Conservation (phyloP, 2,888 invertebrate species). For the Vesta saturnalis region DNA sequence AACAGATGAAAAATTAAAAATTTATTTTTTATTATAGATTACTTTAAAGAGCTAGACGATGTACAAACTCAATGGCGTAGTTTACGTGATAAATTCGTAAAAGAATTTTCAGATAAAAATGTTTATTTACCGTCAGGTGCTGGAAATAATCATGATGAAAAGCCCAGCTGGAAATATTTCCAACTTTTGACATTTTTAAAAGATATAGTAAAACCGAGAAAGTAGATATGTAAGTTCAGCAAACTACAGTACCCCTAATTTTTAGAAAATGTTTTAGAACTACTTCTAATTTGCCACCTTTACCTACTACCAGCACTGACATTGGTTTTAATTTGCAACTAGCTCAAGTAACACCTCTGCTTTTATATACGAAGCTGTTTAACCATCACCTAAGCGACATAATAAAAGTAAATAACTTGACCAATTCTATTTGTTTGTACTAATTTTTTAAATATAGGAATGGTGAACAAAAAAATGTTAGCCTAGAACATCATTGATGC, state of each 20-base stretch:
- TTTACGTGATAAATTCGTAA: constrained; percentile 5
- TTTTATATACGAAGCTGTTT: not conserved
- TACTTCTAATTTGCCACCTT: not conserved
- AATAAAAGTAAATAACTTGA: not conserved
- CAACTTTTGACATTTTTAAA: not conserved
- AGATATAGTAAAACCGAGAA: not conserved
- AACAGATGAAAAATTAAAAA: not conserved
- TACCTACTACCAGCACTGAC: no score
- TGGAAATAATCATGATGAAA: not conserved
- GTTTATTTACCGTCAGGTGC: not conserved
- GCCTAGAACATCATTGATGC: not conserved
- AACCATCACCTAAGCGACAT: constrained; percentile 3
- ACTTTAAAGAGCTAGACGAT: not conserved
- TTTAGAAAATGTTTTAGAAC: constrained; percentile 2
- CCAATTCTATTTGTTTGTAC: not conserved
- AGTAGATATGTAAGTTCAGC: not conserved
- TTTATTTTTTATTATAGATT: not conserved
- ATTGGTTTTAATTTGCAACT: no score
- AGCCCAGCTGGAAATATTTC: not conserved
- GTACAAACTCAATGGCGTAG: not conserved
- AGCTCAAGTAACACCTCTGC: not conserved
- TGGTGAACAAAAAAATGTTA: not conserved
- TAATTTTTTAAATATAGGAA: constrained; percentile 2
- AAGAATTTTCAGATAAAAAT: not conserved
- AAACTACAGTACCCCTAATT: not conserved